Evolutionary conservation across 2,113 vertebrate species (phyloP).

Genomic region (Clarias macrocephalus): DNA sequence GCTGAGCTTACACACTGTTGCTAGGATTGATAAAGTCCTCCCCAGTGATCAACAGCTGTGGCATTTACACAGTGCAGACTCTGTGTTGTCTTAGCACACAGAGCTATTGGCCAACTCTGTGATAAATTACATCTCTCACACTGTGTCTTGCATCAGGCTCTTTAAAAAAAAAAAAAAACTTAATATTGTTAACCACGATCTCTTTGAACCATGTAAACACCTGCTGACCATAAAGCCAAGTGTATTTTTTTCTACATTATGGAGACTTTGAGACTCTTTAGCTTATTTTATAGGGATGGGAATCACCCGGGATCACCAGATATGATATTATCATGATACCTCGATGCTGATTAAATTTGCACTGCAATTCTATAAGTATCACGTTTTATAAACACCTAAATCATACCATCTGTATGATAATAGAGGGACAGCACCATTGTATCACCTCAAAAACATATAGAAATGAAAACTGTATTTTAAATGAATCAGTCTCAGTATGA

Average conservation of each 20-base stretch:
- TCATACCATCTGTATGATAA: too few relatives aligned
- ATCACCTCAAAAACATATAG: too few relatives aligned
- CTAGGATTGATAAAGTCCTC: neutral
- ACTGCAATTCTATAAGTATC: too few relatives aligned
- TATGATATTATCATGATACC: too few relatives aligned
- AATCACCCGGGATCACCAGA: too few relatives aligned
- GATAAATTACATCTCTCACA: slow-evolving; percentile 1
- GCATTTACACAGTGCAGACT: slow-evolving; percentile 12
- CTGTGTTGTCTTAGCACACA: slow-evolving; percentile 29
- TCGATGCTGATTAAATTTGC: too few relatives aligned
- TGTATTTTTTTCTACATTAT: neutral
- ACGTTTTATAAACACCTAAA: too few relatives aligned
- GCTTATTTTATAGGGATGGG: neutral
- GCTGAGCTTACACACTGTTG: neutral
- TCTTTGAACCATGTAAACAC: neutral
- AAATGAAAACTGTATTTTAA: too few relatives aligned
- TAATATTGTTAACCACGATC: neutral
- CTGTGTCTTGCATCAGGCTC: neutral
- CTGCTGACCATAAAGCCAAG: neutral
- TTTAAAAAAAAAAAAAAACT: neutral
- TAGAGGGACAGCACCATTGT: too few relatives aligned
- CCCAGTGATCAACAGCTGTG: neutral
- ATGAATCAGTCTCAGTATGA: too few relatives aligned
- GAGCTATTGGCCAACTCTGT: neutral
- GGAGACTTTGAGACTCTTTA: neutral